phyloP scores from a whole-genome alignment of 2,113 vertebrate species.

The Polypterus senegalus region DNA sequence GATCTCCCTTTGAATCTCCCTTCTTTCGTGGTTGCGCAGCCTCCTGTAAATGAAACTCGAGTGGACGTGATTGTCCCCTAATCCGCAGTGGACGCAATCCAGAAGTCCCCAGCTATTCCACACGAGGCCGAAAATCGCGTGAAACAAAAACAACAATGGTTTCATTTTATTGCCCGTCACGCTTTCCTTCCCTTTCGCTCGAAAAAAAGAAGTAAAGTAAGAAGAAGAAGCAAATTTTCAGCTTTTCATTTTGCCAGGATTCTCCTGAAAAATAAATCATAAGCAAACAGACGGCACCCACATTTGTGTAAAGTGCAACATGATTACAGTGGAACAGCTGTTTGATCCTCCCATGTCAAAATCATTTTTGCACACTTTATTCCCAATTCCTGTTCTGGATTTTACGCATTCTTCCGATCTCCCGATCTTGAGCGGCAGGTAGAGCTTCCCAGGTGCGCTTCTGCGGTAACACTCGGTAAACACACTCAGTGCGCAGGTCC shows the following conservation, averaged over 20 bases:
- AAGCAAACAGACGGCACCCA: no score
- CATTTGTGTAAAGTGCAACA: no score
- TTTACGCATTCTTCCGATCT: no score
- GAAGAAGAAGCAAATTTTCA: not conserved
- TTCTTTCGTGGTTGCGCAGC: slow-evolving; percentile 88
- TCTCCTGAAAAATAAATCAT: no score
- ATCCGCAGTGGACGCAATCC: slow-evolving; percentile 65
- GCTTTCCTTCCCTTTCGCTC: not conserved
- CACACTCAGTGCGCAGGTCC: no score
- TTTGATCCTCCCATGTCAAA: no score
- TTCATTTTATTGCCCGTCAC: slow-evolving; percentile 55
- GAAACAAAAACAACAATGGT: slow-evolving; percentile 51
- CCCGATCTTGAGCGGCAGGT: no score
- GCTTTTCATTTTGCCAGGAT: not conserved
- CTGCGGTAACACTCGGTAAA: no score
- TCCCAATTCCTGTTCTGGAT: no score
- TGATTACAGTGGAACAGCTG: no score
- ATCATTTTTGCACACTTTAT: no score
- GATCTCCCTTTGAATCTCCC: slow-evolving; percentile 97
- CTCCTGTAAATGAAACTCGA: slow-evolving; percentile 98
- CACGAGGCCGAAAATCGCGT: slow-evolving; percentile 64
- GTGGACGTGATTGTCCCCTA: slow-evolving; percentile 92
- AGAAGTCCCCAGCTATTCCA: slow-evolving; percentile 76
- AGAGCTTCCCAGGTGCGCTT: no score
- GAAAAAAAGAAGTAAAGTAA: not conserved